A percentile compares a stretch with the other conserved stretches of the same genome.
phyloP scores from a whole-genome alignment of 2,797 vertebrate genomes.

The Acanthopagrus latus region DNA sequence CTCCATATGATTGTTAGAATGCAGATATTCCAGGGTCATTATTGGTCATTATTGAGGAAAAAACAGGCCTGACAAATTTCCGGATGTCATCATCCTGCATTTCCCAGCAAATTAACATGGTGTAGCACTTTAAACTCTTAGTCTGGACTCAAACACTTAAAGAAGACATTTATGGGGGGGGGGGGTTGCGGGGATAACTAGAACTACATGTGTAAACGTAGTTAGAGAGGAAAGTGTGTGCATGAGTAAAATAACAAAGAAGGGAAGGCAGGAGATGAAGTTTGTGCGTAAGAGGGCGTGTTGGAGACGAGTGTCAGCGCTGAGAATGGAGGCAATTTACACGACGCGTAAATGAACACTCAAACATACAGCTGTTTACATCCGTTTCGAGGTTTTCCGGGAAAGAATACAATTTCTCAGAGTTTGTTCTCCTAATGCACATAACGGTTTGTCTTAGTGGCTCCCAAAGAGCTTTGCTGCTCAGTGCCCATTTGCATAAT shows the following conservation, averaged over 20 bases:
- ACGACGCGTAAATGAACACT: neutral
- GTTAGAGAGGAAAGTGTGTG: too few relatives aligned
- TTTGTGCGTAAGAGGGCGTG: too few relatives aligned
- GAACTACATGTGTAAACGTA: too few relatives aligned
- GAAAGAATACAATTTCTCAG: constrained; percentile 23
- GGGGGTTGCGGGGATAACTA: too few relatives aligned
- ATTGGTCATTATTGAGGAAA: neutral
- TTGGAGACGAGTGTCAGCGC: neutral
- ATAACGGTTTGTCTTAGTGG: constrained; percentile 48
- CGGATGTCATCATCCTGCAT: neutral
- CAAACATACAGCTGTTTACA: constrained; percentile 15
- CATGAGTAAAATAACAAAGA: too few relatives aligned
- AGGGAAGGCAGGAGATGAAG: too few relatives aligned
- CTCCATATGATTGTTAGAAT: neutral
- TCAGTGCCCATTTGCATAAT: constrained; percentile 49
- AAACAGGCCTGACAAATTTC: neutral
- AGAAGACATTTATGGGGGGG: neutral
- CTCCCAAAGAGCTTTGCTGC: constrained; percentile 49
- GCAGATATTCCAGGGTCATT: neutral
- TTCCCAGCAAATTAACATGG: neutral
- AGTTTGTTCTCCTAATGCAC: constrained; percentile 44
- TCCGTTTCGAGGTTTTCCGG: constrained; percentile 24
- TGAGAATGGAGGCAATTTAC: constrained; percentile 1
- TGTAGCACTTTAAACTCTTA: neutral
- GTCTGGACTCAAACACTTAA: neutral